phyloP scores from a whole-genome alignment of 2,113 vertebrate genomes.

The Sorex fumeus region DNA sequence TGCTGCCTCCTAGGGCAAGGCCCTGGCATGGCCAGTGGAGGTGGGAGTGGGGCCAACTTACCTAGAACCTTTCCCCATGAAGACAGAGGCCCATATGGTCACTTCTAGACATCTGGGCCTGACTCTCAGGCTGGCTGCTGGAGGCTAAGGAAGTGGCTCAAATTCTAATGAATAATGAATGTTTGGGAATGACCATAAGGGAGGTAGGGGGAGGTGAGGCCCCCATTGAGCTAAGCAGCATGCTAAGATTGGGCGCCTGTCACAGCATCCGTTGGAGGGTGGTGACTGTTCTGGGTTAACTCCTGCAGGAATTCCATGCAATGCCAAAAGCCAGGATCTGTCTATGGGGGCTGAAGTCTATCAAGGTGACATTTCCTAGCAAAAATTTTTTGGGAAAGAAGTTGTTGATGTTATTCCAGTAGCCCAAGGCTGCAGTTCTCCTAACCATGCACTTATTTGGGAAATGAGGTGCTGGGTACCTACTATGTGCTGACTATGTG shows the following conservation, averaged over 20 bases:
- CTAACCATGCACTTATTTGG: neutral
- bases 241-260: neutral
- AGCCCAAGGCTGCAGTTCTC: neutral
- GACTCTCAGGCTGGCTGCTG: neutral
- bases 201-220: neutral
- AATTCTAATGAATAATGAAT: neutral
- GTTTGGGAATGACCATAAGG: neutral
- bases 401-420: neutral
- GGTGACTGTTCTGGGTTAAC: neutral
- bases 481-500: too few species aligned
- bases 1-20: neutral
- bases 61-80: neutral
- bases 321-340: neutral
- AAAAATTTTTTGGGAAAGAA: neutral
- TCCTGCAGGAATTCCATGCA: neutral
- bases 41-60: neutral
- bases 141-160: too few species aligned
- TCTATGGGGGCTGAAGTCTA: neutral
- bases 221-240: neutral
- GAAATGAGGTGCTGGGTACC: neutral
- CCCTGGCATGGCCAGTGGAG: neutral
- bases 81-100: rapidly evolving
- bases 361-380: too few species aligned
- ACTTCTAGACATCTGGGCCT: neutral
- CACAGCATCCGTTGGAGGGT: neutral